These are phyloP conservation scores for Sebastes reedi DNA, from an alignment of 2,797 vertebrate species.

Conservation along the genomic window DNA sequence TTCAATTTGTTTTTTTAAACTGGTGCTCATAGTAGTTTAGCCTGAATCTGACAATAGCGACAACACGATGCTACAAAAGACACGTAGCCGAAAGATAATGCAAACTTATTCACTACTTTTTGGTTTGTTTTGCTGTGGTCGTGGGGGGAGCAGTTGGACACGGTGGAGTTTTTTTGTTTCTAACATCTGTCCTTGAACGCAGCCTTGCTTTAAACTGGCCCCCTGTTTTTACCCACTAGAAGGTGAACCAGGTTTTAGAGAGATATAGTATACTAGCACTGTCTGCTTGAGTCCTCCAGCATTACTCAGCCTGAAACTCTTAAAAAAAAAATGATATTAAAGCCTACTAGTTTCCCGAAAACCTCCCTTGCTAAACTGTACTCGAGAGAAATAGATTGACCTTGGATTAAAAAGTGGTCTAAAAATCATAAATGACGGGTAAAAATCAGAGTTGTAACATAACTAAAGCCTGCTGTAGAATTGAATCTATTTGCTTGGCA, in stretches of 20 bases:
- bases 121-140: background rate
- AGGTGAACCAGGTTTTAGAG: background rate
- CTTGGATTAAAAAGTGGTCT: background rate
- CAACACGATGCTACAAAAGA: background rate
- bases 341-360: conserved; percentile 1
- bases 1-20: background rate
- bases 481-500: conserved; percentile 79
- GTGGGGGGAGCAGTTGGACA: conserved; percentile 6
- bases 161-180: background rate
- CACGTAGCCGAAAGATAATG: background rate
- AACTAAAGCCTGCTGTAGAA: conserved; percentile 94
- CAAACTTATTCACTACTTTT: background rate
- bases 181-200: background rate
- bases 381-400: conserved; percentile 4
- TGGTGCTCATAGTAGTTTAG: background rate
- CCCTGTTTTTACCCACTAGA: background rate
- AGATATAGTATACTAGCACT: background rate
- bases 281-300: conserved; percentile 16
- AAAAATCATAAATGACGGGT: conserved; percentile 12
- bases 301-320: background rate
- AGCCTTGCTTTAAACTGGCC: background rate
- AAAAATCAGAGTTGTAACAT: conserved; percentile 64
- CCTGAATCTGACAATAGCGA: background rate
- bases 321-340: background rate
- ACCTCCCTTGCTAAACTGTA: background rate